Evolutionary conservation across 1,140 invertebrate species (phyloP).

Genomic region (Hylaeus volcanicus): DNA sequence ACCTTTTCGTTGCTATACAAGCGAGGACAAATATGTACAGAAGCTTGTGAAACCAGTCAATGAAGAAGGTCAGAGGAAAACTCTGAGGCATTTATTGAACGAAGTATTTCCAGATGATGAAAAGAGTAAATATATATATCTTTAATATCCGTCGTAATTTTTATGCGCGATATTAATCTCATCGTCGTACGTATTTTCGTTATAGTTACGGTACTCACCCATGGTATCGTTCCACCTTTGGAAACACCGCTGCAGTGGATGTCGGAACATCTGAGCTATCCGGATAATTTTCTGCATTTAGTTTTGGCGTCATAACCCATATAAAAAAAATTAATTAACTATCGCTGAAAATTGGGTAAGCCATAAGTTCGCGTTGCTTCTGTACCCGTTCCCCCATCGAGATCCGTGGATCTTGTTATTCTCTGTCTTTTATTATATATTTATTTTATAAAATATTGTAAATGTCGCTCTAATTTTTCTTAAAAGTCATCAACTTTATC

Average conservation of each 20-base stretch:
- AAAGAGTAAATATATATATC: constrained; percentile 74
- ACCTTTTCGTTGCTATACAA: constrained; percentile 94
- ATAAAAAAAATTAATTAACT: constrained; percentile 43
- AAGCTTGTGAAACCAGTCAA: constrained; percentile 88
- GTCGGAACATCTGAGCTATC: constrained; percentile 98
- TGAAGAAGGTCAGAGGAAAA: constrained; percentile 88
- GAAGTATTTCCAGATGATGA: constrained; percentile 86
- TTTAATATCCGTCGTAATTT: too few relatives aligned
- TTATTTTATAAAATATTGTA: constrained; percentile 45
- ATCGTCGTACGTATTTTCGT: constrained; percentile 65
- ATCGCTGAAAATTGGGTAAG: constrained; percentile 29
- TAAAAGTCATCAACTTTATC: neutral
- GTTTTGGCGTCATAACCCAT: constrained; percentile 80
- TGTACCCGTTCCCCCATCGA: neutral
- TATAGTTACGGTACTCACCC: constrained; percentile 90
- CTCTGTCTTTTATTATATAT: constrained; percentile 39
- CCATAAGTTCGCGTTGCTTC: neutral
- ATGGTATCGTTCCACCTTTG: constrained; percentile 92
- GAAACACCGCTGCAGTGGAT: constrained; percentile 98
- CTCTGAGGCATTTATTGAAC: constrained; percentile 86
- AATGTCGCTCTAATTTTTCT: neutral
- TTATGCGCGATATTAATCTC: neutral
- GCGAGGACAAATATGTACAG: constrained; percentile 88
- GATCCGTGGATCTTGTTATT: constrained; percentile 14
- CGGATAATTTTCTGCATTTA: constrained; percentile 98